Conservation (phyloP, 1,140 invertebrate species). For the Calosoma granatense region DNA sequence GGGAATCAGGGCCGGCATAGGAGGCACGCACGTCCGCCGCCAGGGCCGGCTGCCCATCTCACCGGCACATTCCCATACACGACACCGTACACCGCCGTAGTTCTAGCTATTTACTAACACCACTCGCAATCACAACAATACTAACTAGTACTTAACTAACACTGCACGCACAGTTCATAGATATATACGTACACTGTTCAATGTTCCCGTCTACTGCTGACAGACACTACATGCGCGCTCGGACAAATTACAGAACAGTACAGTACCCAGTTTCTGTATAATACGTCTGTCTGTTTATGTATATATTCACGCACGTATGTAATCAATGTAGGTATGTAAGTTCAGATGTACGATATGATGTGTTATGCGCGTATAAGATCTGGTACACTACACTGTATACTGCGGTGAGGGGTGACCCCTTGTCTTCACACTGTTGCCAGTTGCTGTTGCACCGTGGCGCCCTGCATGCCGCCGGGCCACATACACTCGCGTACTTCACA, state of each 20-base stretch:
- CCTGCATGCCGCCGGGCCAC: conserved; percentile 5
- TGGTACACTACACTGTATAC: too few species aligned
- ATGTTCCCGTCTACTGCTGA: too few species aligned
- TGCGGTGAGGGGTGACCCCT: too few species aligned
- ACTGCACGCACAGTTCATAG: too few species aligned
- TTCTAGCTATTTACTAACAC: conserved; percentile 8
- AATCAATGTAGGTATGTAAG: too few species aligned
- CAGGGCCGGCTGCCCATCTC: conserved; percentile 19
- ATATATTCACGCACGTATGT: too few species aligned
- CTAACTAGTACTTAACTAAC: conserved; percentile 12
- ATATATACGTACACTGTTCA: background rate
- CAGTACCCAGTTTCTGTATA: too few species aligned
- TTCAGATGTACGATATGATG: too few species aligned
- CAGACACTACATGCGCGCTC: background rate
- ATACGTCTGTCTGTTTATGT: too few species aligned
- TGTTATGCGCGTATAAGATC: too few species aligned
- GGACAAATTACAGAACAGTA: too few species aligned
- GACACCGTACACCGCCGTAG: background rate
- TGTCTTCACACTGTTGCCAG: conserved; percentile 12
- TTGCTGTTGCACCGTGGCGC: conserved; percentile 8
- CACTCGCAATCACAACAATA: background rate
- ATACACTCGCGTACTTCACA: conserved; percentile 4
- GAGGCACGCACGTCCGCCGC: conserved; percentile 21
- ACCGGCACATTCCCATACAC: conserved; percentile 5
- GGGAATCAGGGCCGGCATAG: conserved; percentile 33